Evolutionary conservation across 53 echinoderm and acorn worm species (phyloP).

Genomic region (Patiria pectinifera): DNA sequence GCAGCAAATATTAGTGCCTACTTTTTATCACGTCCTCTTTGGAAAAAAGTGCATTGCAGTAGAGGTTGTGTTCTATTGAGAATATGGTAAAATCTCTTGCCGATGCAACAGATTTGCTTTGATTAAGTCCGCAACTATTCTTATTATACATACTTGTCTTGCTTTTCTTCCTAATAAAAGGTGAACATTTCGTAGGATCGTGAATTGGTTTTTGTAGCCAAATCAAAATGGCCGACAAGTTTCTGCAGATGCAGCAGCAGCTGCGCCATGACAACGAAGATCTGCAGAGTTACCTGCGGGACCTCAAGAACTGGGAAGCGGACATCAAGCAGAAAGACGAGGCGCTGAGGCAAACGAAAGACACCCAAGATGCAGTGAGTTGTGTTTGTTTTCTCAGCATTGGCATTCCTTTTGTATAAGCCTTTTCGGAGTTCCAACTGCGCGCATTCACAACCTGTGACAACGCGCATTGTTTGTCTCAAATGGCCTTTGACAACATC

Average conservation of each 20-base stretch:
- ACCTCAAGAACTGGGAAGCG: slow-evolving; percentile 84
- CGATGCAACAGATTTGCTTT: too few species aligned
- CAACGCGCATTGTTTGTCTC: too few species aligned
- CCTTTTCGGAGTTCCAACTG: too few species aligned
- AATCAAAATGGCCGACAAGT: slow-evolving; percentile 69
- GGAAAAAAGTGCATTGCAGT: too few species aligned
- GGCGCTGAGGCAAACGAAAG: slow-evolving; percentile 47
- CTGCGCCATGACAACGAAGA: slow-evolving; percentile 86
- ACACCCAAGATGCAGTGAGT: slow-evolving; percentile 39
- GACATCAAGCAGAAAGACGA: slow-evolving; percentile 81
- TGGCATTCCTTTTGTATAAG: neutral
- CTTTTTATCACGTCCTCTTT: too few species aligned
- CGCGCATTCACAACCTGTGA: too few species aligned
- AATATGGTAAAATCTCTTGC: too few species aligned
- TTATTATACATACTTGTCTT: neutral
- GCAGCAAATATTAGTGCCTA: too few species aligned
- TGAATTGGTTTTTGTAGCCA: neutral
- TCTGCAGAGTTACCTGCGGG: slow-evolving; percentile 80
- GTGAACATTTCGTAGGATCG: neutral
- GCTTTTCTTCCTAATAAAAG: neutral
- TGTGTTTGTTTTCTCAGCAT: neutral
- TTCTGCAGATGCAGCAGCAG: slow-evolving; percentile 82
- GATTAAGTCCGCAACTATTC: too few species aligned
- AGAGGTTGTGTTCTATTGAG: too few species aligned
- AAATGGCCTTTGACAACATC: too few species aligned